Percentiles rank a stretch among this genome's conserved stretches.
These are phyloP conservation scores for Drosophila ustulata DNA, from an alignment of 2,888 invertebrate genomes.

Conservation along the genomic window DNA sequence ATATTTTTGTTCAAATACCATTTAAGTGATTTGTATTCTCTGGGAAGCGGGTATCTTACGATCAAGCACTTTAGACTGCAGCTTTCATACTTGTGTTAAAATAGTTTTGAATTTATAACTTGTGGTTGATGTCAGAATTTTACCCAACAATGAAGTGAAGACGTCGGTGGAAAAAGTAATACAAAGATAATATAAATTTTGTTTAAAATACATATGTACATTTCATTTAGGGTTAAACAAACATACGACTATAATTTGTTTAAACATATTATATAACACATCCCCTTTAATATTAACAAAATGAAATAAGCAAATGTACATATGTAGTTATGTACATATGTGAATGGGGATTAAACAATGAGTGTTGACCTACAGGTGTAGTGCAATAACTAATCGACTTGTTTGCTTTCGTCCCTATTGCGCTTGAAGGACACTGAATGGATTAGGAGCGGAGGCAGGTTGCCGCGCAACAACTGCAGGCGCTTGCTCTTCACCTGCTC, in stretches of 20 bases:
- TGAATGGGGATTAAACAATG: not conserved
- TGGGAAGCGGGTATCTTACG: too few species aligned
- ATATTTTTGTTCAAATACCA: too few species aligned
- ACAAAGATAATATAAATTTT: slow-evolving; percentile 23
- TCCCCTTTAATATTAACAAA: slow-evolving; percentile 10
- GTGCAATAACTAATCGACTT: slow-evolving; percentile 67
- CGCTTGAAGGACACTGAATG: slow-evolving; percentile 84
- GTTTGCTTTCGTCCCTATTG: slow-evolving; percentile 79
- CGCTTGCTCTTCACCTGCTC: slow-evolving; percentile 84
- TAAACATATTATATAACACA: slow-evolving; percentile 6
- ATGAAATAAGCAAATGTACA: not conserved
- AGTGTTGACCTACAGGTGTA: not conserved
- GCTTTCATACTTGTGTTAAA: too few species aligned
- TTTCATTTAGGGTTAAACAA: not conserved
- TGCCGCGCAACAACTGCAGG: slow-evolving; percentile 83
- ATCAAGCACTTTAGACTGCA: too few species aligned
- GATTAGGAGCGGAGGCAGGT: slow-evolving; percentile 84
- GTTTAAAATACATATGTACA: slow-evolving; percentile 16
- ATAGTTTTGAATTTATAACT: too few species aligned
- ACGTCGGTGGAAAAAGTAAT: not conserved
- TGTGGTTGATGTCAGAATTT: too few species aligned
- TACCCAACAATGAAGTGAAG: too few species aligned
- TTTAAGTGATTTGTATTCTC: too few species aligned
- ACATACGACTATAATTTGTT: slow-evolving; percentile 13
- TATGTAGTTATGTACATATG: not conserved